Evolutionary conservation across 2,797 vertebrate genomes (phyloP).

Genomic region (Anas acuta): DNA sequence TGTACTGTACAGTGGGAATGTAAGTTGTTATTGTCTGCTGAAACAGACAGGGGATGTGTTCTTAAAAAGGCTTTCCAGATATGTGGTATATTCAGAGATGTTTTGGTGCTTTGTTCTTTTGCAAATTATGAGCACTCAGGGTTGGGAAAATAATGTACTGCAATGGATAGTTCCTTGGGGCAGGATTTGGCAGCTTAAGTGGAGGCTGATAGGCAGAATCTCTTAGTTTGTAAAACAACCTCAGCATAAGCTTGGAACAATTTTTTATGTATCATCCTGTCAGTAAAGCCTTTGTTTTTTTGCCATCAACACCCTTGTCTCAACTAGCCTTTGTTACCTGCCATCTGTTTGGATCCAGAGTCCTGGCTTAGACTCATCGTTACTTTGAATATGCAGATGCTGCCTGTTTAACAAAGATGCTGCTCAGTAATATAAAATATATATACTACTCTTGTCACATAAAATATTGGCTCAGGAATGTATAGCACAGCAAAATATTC

Average conservation of each 20-base stretch:
- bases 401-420: background rate
- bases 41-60: background rate
- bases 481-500: background rate
- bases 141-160: background rate
- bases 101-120: conserved; percentile 17
- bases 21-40: background rate
- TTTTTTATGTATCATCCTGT: background rate
- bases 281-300: background rate
- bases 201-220: background rate
- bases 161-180: background rate
- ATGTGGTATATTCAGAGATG: background rate
- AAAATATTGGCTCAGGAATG: background rate
- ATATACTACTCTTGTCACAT: background rate
- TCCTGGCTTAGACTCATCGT: background rate
- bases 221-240: background rate
- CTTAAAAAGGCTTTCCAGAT: background rate
- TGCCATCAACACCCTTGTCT: background rate
- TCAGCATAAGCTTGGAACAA: background rate
- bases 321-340: conserved; percentile 19
- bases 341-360: conserved; percentile 18
- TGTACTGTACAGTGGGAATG: background rate
- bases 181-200: background rate
- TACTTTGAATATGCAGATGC: background rate
- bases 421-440: background rate
- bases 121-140: background rate